Base-by-base conservation (phyloP, 2,888 invertebrate species). In the Scaptomyza polygonia region DNA sequence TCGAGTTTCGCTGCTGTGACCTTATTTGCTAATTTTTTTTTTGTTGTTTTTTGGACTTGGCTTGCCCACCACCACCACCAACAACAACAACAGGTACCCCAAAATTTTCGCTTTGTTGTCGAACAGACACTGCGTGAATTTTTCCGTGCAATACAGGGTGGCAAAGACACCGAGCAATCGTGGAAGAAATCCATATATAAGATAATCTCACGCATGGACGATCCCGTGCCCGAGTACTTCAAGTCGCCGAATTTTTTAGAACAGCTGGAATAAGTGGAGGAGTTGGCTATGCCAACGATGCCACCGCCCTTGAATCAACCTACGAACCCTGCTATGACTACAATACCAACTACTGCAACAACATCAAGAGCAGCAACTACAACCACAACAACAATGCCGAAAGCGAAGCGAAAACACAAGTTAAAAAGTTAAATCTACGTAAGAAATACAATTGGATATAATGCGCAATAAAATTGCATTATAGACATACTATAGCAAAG, bases 161-260 rank as follows among this genome's bases (percentile, higher is more conserved):
- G 97, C 82, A 98, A 99, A 93, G 99, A 99, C 93, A 94, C 95
- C 67, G 99, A 99, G 92, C 99, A 99, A 92, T 99, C 99, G 90
- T 99, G 99, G 99, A 99, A 99, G 94, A 99, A 99, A 93, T 96
- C 98, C 90, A 99, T 99, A 93, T 99, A 99, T 95, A 99, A 99
- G 93, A 96, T 99, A 90, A 99, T 99, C 93, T 98, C 99, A 89
- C 96, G 99, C 92, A 94, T 99, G 93, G 99, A 99, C 93, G 99
- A 99, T 93, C 96, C 97, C 77, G 97, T 99, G 89, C 99, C 99
- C 84, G 99, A 99, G 92, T 99, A 98, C 94, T 99, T 99, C 95
- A 99, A 99, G 93, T 97, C 98, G 90, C 98, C 99, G 85, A 98
- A 99, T 94, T 99, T 99, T 94, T 96, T 99, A 93, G 99, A 99